Percentiles rank a stretch among this genome's conserved stretches.
These are phyloP conservation scores for Nemotelus nigrinus DNA, from an alignment of 2,888 invertebrate species.

Conservation along the genomic window DNA sequence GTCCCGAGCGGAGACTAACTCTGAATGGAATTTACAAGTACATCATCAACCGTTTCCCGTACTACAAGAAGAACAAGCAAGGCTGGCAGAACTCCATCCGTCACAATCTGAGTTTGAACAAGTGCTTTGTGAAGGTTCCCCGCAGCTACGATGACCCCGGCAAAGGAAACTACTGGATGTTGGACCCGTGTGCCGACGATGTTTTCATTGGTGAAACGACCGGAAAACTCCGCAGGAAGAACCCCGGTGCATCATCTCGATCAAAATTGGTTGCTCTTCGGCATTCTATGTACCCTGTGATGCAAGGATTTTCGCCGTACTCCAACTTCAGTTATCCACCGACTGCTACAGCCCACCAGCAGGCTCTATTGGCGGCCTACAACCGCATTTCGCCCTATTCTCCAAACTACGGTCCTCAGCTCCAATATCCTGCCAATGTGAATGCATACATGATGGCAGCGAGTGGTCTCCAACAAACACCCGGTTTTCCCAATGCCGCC, in stretches of 20 bases:
- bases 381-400: slow-evolving; percentile 59
- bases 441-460: slow-evolving; percentile 40
- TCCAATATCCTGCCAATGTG: slow-evolving; percentile 35
- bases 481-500: not conserved
- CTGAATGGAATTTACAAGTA: slow-evolving; percentile 98
- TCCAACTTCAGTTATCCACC: slow-evolving; percentile 54
- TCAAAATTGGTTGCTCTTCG: slow-evolving; percentile 90
- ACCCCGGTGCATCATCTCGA: slow-evolving; percentile 90
- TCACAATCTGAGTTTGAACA: slow-evolving; percentile 96
- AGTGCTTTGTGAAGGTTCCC: slow-evolving; percentile 97
- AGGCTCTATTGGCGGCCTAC: slow-evolving; percentile 55
- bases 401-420: slow-evolving; percentile 46
- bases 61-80: slow-evolving; percentile 96
- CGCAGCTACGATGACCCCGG: slow-evolving; percentile 99
- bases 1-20: slow-evolving; percentile 91
- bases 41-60: slow-evolving; percentile 97
- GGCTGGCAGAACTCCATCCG: slow-evolving; percentile 99
- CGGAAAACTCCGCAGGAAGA: slow-evolving; percentile 90
- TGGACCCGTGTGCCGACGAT: slow-evolving; percentile 94
- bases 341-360: slow-evolving; percentile 52
- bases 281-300: slow-evolving; percentile 70
- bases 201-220: slow-evolving; percentile 98
- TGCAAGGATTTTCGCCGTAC: slow-evolving; percentile 61
- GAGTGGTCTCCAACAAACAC: not conserved
- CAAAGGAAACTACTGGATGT: slow-evolving; percentile 99